These are phyloP conservation scores for Tetragonisca angustula DNA, from an alignment of 2,888 invertebrate species.

Conservation along the genomic window DNA sequence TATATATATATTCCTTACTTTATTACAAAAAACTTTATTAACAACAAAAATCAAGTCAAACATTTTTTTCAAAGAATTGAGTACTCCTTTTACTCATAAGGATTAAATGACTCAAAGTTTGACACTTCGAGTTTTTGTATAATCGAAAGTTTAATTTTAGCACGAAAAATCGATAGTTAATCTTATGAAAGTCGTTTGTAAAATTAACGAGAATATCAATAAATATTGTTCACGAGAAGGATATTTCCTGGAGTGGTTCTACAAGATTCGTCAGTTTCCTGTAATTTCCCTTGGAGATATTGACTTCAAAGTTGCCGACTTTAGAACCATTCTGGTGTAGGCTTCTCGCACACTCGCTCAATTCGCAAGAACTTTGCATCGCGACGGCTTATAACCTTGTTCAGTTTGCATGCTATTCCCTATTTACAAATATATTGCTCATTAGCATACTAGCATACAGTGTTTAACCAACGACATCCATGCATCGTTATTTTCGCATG, in stretches of 20 bases:
- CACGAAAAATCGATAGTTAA: not conserved
- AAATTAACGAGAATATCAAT: not conserved
- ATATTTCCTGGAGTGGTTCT: not conserved
- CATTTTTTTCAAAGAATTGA: not conserved
- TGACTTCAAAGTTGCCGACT: constrained; percentile 24
- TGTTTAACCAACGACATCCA: not conserved
- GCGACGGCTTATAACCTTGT: constrained; percentile 19
- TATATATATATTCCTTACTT: not conserved
- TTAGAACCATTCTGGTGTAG: not conserved
- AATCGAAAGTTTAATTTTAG: not conserved
- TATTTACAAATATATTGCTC: constrained; percentile 35
- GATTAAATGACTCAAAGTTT: not conserved
- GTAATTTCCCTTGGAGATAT: constrained; percentile 49
- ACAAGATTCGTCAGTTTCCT: constrained; percentile 14
- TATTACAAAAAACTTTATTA: no score
- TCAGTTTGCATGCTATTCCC: constrained; percentile 36
- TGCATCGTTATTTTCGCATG: not conserved
- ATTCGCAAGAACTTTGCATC: constrained; percentile 31
- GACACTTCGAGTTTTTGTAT: not conserved
- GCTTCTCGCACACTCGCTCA: not conserved
- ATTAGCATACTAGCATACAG: constrained; percentile 1
- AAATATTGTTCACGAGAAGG: not conserved
- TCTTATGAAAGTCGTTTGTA: not conserved
- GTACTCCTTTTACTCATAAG: not conserved
- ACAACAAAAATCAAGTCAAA: no score